A percentile compares a stretch with the other conserved stretches of the same genome.
phyloP scores from a whole-genome alignment of 2,113 vertebrate genomes.

The Ia io region DNA sequence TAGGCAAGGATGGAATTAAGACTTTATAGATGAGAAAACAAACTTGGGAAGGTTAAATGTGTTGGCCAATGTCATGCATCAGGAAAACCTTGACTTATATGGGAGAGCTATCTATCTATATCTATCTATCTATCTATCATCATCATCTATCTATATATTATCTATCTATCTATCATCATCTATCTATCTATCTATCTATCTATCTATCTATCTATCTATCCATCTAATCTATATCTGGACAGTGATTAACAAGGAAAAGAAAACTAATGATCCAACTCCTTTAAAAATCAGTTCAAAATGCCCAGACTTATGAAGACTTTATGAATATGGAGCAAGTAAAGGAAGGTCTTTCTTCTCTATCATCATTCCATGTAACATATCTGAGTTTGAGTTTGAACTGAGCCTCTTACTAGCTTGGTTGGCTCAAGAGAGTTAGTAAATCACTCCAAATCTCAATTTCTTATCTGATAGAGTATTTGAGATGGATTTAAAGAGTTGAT shows the following conservation, averaged over 20 bases:
- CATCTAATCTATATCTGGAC: background rate
- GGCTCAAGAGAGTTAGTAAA: background rate
- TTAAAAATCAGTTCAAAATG: background rate
- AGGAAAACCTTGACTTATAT: background rate
- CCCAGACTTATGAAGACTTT: background rate
- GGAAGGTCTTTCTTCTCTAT: background rate
- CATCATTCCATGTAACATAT: background rate
- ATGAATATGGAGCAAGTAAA: background rate
- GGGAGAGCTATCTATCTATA: background rate
- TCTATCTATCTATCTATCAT: background rate
- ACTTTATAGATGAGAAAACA: background rate
- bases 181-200: background rate
- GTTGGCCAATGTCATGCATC: background rate
- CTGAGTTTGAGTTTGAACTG: background rate
- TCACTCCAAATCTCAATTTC: background rate
- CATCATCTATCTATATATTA: background rate
- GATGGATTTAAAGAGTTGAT: background rate
- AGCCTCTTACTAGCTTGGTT: background rate
- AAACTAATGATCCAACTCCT: background rate
- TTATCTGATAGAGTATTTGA: background rate
- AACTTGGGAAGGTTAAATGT: background rate
- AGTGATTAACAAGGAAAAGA: background rate
- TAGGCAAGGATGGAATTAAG: background rate
- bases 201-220: background rate
- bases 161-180: no score